A percentile compares a stretch with the other conserved stretches of the same genome.
Evolutionary conservation across 2,888 invertebrate species (phyloP).

Genomic region (Andrena fulva): DNA sequence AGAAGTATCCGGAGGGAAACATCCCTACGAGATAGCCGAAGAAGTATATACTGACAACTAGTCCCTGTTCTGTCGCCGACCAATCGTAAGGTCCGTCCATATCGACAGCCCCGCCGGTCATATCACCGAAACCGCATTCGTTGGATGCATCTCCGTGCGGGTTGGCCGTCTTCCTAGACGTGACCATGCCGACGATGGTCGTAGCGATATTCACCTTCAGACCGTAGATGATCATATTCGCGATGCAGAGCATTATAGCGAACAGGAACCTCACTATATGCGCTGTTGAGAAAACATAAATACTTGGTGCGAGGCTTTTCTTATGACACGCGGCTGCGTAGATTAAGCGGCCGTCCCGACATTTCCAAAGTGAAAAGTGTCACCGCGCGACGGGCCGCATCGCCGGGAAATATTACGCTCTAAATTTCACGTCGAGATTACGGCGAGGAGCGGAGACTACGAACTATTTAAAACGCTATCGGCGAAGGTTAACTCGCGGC

Average conservation of each 20-base stretch:
- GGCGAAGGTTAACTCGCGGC: background rate
- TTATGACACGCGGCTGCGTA: background rate
- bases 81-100: constrained; percentile 81
- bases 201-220: constrained; percentile 81
- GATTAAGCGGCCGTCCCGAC: background rate
- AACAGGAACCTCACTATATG: constrained; percentile 77
- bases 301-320: background rate
- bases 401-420: background rate
- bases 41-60: constrained; percentile 81
- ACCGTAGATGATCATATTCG: constrained; percentile 83
- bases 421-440: constrained; percentile 1
- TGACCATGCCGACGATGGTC: constrained; percentile 82
- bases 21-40: constrained; percentile 82
- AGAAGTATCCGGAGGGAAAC: constrained; percentile 82
- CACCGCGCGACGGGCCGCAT: background rate
- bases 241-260: constrained; percentile 82
- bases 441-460: background rate
- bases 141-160: constrained; percentile 21
- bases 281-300: constrained; percentile 55
- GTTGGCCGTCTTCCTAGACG: constrained; percentile 43
- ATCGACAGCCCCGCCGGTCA: constrained; percentile 37
- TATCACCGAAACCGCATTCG: constrained; percentile 72
- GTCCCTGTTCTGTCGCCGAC: constrained; percentile 78
- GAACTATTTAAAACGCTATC: constrained; percentile 23
- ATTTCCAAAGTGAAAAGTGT: background rate